Evolutionary conservation across 2,888 invertebrate species (phyloP).

Genomic region (Brachyptera putata): DNA sequence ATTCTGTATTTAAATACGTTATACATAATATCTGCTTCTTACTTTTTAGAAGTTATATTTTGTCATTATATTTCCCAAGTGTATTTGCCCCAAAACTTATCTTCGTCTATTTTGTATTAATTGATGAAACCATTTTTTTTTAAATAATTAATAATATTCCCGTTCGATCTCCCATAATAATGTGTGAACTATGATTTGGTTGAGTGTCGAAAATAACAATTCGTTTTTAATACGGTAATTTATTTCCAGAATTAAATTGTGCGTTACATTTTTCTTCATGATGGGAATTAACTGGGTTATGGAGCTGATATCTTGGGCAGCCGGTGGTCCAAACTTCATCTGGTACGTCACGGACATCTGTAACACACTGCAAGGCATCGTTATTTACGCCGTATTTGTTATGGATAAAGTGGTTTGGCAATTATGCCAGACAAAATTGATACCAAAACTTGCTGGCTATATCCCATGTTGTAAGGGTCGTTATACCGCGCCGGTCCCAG

Average conservation of each 20-base stretch:
- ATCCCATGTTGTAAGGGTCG: not conserved
- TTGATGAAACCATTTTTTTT: too few species aligned
- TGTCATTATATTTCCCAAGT: too few species aligned
- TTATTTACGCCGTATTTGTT: slow-evolving; percentile 29
- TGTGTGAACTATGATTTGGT: too few species aligned
- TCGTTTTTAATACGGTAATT: too few species aligned
- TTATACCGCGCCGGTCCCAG: not conserved
- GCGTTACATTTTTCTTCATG: slow-evolving; percentile 58
- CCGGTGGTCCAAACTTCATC: slow-evolving; percentile 44
- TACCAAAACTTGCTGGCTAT: slow-evolving; percentile 7
- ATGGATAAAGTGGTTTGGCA: slow-evolving; percentile 22
- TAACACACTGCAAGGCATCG: slow-evolving; percentile 36
- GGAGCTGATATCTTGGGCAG: slow-evolving; percentile 64
- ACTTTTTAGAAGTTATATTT: too few species aligned
- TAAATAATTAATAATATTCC: too few species aligned
- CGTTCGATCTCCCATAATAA: too few species aligned
- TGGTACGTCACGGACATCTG: slow-evolving; percentile 37
- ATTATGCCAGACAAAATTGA: slow-evolving; percentile 1
- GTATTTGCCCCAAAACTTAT: too few species aligned
- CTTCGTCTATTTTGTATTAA: too few species aligned
- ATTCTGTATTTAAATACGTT: too few species aligned
- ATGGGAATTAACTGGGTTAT: slow-evolving; percentile 68
- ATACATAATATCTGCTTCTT: too few species aligned
- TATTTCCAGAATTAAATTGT: slow-evolving; percentile 55
- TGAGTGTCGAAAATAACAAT: too few species aligned